These are phyloP conservation scores for Sminthurides bifidus DNA, from an alignment of 1,140 invertebrate species.

Conservation along the genomic window DNA sequence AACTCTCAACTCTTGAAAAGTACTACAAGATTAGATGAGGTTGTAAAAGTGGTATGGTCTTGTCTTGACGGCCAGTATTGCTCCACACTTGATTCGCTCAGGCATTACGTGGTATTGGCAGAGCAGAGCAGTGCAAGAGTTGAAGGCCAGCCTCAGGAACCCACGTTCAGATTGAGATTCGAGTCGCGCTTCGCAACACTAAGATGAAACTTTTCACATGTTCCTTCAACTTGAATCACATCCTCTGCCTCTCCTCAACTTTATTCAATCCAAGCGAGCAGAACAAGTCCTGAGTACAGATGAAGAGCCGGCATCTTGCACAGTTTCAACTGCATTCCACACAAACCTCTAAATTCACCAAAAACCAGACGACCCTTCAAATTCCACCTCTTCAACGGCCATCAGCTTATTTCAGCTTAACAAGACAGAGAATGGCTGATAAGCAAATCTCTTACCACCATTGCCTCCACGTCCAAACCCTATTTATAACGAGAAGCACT, in stretches of 20 bases:
- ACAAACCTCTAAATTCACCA: neutral
- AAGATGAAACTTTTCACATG: constrained; percentile 25
- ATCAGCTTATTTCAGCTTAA: neutral
- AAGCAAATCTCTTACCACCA: neutral
- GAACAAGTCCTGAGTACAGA: no score
- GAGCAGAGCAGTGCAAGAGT: constrained; percentile 2
- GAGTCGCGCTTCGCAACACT: constrained; percentile 24
- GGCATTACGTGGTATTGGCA: no score
- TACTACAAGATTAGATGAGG: constrained; percentile 16
- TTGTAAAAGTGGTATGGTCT: constrained; percentile 7
- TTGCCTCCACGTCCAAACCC: neutral
- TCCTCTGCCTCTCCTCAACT: neutral
- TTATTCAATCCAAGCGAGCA: neutral
- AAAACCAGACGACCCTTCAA: neutral
- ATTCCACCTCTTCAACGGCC: neutral
- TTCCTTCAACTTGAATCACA: constrained; percentile 14
- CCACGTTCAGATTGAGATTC: constrained; percentile 25
- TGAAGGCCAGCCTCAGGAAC: constrained; percentile 12
- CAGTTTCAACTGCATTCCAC: no score
- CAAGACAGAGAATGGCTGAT: no score
- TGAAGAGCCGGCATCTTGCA: no score
- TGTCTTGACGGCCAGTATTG: neutral
- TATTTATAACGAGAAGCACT: neutral
- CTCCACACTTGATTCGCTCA: no score
- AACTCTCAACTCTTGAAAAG: constrained; percentile 12